A percentile compares a stretch with the other conserved stretches of the same genome.
Evolutionary conservation across 2,888 invertebrate genomes (phyloP).

Genomic region (Pseudococcus viburni): DNA sequence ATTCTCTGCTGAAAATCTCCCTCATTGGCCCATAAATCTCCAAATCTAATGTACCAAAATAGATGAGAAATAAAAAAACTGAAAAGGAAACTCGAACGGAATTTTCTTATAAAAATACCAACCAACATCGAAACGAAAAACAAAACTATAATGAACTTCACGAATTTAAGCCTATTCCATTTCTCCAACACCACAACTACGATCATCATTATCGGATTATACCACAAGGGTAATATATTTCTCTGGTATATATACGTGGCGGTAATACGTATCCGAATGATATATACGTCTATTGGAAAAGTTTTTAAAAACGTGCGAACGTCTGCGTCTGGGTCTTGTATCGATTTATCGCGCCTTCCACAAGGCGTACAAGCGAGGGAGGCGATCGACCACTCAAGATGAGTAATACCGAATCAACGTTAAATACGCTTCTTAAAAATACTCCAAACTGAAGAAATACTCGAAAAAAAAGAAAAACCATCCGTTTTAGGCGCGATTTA

Average conservation of each 20-base stretch:
- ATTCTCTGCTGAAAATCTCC: no score
- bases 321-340: neutral
- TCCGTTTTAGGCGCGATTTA: neutral
- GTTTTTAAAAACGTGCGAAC: conserved; percentile 18
- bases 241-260: neutral
- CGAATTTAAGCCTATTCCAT: neutral
- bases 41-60: no score
- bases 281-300: conserved; percentile 15
- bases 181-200: neutral
- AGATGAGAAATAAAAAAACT: no score
- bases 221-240: neutral
- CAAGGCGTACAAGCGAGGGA: neutral
- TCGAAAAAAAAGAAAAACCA: neutral
- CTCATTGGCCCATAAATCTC: no score
- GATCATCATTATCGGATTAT: conserved; percentile 7
- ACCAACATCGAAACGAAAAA: neutral
- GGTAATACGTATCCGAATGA: neutral
- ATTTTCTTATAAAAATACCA: no score
- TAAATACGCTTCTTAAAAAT: neutral
- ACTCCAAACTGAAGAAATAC: neutral
- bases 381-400: conserved; percentile 16
- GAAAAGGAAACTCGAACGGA: no score
- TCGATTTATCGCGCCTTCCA: neutral
- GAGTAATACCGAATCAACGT: neutral
- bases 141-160: conserved; percentile 18